A percentile compares a stretch with the other conserved stretches of the same genome.
phyloP scores from a whole-genome alignment of 2,113 vertebrate species.

The Anhinga anhinga region DNA sequence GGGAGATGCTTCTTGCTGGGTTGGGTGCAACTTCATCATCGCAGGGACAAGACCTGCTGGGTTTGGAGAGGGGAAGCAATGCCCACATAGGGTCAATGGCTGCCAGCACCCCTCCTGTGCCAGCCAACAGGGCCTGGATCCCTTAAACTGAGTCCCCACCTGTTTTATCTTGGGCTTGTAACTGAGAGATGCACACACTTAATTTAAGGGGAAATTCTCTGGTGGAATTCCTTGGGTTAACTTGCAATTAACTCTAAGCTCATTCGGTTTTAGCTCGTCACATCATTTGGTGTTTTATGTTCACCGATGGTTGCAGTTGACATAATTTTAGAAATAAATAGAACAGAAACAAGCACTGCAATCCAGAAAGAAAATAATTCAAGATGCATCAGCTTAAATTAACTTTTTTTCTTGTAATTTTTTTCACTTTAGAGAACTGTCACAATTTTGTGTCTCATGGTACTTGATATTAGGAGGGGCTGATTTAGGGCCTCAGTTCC shows the following conservation, averaged over 20 bases:
- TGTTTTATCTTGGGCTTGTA: neutral
- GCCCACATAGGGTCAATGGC: fast-evolving
- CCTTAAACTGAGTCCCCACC: fast-evolving
- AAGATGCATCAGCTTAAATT: neutral
- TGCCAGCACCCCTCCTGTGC: neutral
- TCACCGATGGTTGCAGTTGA: neutral
- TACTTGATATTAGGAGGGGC: neutral
- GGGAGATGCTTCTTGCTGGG: neutral
- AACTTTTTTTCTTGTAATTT: neutral
- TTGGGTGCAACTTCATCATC: neutral
- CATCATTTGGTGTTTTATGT: fast-evolving
- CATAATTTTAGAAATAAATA: neutral
- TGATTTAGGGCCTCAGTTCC: neutral
- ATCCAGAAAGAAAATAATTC: neutral
- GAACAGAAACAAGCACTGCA: neutral
- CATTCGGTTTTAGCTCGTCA: fast-evolving
- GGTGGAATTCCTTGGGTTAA: neutral
- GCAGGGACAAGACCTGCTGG: neutral
- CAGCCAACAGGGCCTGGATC: neutral
- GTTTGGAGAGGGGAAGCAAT: neutral
- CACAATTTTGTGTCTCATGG: neutral
- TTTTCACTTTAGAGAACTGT: neutral
- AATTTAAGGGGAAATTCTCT: neutral
- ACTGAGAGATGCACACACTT: neutral
- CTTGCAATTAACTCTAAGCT: neutral